Conservation (phyloP, 2,888 invertebrate genomes). For the Rhagonycha fulva region DNA sequence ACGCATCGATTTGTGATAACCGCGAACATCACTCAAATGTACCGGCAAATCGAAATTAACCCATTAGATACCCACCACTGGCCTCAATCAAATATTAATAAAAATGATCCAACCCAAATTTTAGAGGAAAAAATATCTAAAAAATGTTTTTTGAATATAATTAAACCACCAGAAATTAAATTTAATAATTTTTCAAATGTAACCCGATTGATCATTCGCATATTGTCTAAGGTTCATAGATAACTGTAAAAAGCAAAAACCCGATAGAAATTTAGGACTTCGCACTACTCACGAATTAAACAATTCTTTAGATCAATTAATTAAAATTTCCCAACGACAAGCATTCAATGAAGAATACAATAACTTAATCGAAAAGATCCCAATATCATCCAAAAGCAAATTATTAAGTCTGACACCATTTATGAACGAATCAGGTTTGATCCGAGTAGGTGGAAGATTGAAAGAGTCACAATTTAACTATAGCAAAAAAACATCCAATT, state of each 20-base stretch:
- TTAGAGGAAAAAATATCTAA: too few relatives aligned
- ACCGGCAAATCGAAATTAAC: neutral
- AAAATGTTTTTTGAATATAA: too few relatives aligned
- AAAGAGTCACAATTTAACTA: neutral
- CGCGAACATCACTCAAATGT: neutral
- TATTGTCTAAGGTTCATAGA: neutral
- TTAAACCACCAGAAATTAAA: too few relatives aligned
- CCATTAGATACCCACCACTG: too few relatives aligned
- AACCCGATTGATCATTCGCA: neutral
- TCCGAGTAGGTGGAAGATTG: neutral
- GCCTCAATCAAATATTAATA: too few relatives aligned
- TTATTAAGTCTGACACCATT: neutral
- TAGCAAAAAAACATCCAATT: neutral
- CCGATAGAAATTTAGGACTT: neutral
- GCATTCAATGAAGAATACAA: neutral
- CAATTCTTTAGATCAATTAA: neutral
- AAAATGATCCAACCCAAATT: neutral
- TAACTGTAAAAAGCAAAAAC: neutral
- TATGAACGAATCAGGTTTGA: neutral
- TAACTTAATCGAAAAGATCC: conserved; percentile 8
- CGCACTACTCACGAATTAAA: neutral
- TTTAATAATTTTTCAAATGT: too few relatives aligned
- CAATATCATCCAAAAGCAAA: conserved; percentile 8
- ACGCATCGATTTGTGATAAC: neutral
- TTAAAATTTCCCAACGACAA: neutral